Base-by-base conservation (phyloP, 2,113 vertebrate genomes). In the Microtus richardsoni region DNA sequence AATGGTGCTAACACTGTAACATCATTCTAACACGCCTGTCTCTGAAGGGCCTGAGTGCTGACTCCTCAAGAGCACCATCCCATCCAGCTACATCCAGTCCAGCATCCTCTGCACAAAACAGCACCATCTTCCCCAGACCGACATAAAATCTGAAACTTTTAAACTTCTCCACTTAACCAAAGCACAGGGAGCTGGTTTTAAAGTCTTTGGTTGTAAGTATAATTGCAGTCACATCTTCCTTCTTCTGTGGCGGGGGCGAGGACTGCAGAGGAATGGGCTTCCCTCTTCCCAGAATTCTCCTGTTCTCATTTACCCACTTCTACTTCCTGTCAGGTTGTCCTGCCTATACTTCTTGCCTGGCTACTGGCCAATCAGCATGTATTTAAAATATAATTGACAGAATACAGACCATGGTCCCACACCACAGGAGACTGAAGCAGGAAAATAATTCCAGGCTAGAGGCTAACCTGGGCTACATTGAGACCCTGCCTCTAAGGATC, bases 161-260 rank as follows among this genome's bases (percentile, higher is more conserved):
- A 47, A 60, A 12, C 47, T 52, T 74, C 17, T 92, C 84, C 44
- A 91, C 3, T 58, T 90, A 83, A 60, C 26, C 14, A 92, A 89
- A 91, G 75, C 19, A n/a, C 24, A 86, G 60, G 66, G 44, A 88
- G 3, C 75, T 49, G 85, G 26, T 36, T 95, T 91, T 44, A 24
- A 62, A 85, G 19, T 86, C n/a, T 87, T 89, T 97, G n/a, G 62
- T 89, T 78, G 22, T 86, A 82, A 86, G 36, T 39, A 77, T 17
- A 83, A 75, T 1, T 92, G 24, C 14, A 54, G 52, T 54, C 52
- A 54, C 52, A 54, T 54, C 52, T 54, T 54, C 14, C 52, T 16
- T 54, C 52, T 54, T 54, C 52, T 54, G 52, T 54, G 52, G 52
- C 4, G 3, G 52, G 52, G 52, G 14, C 52, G 3, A 54, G 52